Evolutionary conservation across 1,140 invertebrate genomes (phyloP).

Genomic region (Aphelinus certus): DNA sequence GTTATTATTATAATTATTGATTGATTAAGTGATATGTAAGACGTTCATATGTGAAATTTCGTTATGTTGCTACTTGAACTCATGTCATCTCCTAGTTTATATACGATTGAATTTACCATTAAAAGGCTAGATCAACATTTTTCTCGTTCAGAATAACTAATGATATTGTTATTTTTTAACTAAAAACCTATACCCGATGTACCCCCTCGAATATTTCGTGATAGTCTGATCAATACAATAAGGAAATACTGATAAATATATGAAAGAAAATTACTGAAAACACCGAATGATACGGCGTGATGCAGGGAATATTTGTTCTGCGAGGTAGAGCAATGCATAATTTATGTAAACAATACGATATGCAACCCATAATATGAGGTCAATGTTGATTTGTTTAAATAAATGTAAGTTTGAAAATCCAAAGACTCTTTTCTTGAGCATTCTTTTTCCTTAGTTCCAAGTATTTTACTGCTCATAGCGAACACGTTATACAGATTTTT

Average conservation of each 20-base stretch:
- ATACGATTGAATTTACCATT: no score
- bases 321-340: slow-evolving; percentile 59
- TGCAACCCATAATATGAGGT: slow-evolving; percentile 66
- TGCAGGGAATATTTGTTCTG: slow-evolving; percentile 59
- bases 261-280: slow-evolving; percentile 10
- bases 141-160: slow-evolving; percentile 32
- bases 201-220: slow-evolving; percentile 45
- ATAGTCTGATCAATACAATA: slow-evolving; percentile 39
- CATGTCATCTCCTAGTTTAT: no score
- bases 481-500: no score
- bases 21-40: slow-evolving; percentile 38
- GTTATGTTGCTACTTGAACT: slow-evolving; percentile 19
- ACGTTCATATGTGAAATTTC: slow-evolving; percentile 7
- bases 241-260: slow-evolving; percentile 17
- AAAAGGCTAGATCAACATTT: slow-evolving; percentile 6
- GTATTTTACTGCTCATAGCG: no score
- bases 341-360: slow-evolving; percentile 63
- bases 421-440: slow-evolving; percentile 15
- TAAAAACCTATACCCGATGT: slow-evolving; percentile 40
- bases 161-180: slow-evolving; percentile 15
- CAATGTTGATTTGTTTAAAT: slow-evolving; percentile 69
- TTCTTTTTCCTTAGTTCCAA: no score
- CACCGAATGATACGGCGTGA: slow-evolving; percentile 47
- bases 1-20: slow-evolving; percentile 44
- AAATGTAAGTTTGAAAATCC: slow-evolving; percentile 66